Evolutionary conservation across 2,113 vertebrate species (phyloP).

Genomic region (Cnemophilus loriae): DNA sequence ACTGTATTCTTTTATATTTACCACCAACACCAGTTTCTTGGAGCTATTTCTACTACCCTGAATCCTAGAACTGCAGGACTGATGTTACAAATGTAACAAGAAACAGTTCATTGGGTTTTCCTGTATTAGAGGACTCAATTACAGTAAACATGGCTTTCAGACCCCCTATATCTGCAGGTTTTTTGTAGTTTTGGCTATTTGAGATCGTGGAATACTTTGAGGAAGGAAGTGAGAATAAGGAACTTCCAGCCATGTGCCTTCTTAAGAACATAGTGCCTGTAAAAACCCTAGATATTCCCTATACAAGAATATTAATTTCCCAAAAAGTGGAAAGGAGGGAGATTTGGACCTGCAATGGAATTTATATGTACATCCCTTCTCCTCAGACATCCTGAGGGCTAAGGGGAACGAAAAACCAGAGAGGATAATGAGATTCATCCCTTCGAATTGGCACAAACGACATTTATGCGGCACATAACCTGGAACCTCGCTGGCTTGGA

Average conservation of each 20-base stretch:
- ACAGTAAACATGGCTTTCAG: not conserved
- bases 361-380: not conserved
- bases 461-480: not conserved
- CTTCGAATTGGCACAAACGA: not conserved
- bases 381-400: not conserved
- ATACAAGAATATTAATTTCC: not conserved
- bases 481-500: rapidly evolving
- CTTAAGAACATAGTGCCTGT: not conserved
- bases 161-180: not conserved
- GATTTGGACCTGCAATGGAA: not conserved
- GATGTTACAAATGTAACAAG: not conserved
- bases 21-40: not conserved
- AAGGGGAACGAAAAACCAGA: not conserved
- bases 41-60: not conserved
- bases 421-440: not conserved
- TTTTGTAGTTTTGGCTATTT: not conserved
- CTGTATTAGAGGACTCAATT: not conserved
- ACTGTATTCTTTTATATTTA: not conserved
- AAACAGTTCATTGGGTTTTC: not conserved
- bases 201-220: not conserved
- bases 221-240: not conserved
- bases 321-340: not conserved
- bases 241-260: not conserved
- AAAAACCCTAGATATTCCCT: not conserved
- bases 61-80: not conserved